A percentile compares a stretch with the other conserved stretches of the same genome.
Evolutionary conservation across 2,113 vertebrate genomes (phyloP).

Genomic region (Myanophis thanlyinensis): DNA sequence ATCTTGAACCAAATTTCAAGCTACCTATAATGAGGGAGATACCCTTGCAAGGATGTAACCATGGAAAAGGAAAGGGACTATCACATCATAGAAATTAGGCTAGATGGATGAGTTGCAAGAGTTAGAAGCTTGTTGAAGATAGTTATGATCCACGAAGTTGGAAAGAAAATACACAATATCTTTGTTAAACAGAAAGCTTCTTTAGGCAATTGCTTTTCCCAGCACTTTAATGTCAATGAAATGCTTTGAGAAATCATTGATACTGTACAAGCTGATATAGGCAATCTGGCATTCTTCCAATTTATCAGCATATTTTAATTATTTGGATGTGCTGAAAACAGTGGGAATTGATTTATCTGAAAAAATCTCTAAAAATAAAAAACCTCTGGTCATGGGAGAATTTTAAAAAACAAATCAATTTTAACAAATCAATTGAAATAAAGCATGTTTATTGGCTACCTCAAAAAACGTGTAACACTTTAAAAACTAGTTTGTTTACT

Average conservation of each 20-base stretch:
- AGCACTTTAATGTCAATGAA: neutral
- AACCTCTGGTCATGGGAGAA: neutral
- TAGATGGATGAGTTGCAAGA: neutral
- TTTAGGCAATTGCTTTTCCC: neutral
- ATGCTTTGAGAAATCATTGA: neutral
- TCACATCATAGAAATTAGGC: neutral
- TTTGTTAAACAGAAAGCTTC: neutral
- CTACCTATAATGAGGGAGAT: neutral
- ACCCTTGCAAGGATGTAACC: neutral
- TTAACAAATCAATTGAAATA: conserved; percentile 13
- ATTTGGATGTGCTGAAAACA: neutral
- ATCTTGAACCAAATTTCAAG: neutral
- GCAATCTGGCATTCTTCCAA: neutral
- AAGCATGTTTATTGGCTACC: conserved; percentile 33
- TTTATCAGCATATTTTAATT: neutral
- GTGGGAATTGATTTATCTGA: neutral
- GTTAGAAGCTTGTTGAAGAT: neutral
- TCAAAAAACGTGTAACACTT: neutral
- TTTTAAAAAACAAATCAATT: conserved; percentile 40
- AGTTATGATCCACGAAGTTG: neutral
- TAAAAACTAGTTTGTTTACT: neutral
- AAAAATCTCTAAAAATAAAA: neutral
- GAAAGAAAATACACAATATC: neutral
- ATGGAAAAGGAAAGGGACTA: neutral
- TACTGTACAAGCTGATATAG: neutral